Evolutionary conservation across 2,797 vertebrate species (phyloP).

Genomic region (Alfaro cultratus): DNA sequence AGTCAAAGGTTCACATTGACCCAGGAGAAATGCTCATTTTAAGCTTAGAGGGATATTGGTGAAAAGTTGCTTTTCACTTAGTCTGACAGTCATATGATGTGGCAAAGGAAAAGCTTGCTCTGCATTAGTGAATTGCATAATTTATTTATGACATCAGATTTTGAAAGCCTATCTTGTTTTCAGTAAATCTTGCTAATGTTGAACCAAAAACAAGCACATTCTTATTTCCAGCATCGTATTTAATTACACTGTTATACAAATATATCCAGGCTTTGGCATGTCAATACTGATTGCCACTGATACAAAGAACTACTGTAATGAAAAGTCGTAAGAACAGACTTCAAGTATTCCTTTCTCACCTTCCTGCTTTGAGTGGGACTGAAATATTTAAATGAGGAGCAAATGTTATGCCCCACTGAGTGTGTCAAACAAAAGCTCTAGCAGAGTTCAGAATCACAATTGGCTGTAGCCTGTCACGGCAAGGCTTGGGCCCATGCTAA

Average conservation of each 20-base stretch:
- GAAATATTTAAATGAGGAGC: background rate
- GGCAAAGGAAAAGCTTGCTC: slow-evolving; percentile 11
- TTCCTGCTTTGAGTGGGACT: background rate
- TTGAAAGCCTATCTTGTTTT: slow-evolving; percentile 2
- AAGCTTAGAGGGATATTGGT: slow-evolving; percentile 16
- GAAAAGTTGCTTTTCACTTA: slow-evolving; percentile 16
- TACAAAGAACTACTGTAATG: background rate
- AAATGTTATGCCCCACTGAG: background rate
- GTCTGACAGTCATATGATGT: slow-evolving; percentile 8
- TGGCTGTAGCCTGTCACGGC: too few species aligned
- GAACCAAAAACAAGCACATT: background rate
- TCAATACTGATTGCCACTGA: background rate
- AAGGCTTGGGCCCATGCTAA: too few species aligned
- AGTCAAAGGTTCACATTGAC: slow-evolving; percentile 56
- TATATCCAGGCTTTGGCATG: background rate
- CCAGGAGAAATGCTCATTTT: slow-evolving; percentile 36
- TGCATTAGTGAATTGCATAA: background rate
- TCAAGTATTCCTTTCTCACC: background rate
- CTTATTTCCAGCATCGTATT: background rate
- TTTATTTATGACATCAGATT: background rate
- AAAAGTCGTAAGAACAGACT: background rate
- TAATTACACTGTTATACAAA: background rate
- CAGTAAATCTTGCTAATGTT: background rate
- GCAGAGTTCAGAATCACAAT: background rate
- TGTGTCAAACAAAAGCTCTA: background rate